These are phyloP conservation scores for Metridium senile DNA, from an alignment of 92 coral and sea anemone species.

Conservation along the genomic window DNA sequence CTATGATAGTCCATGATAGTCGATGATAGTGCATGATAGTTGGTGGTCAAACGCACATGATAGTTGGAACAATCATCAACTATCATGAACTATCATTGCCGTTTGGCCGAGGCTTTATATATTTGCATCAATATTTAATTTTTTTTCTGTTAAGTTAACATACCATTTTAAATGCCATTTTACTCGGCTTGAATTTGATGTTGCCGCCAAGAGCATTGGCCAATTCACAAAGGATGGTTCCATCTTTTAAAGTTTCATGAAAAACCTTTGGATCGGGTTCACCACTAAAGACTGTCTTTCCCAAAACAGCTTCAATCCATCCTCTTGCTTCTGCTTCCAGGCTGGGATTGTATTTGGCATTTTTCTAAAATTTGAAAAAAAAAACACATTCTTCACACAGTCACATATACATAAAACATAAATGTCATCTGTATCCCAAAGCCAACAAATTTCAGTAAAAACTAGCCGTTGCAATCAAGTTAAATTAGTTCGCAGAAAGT, in stretches of 20 bases:
- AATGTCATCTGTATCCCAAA: no score
- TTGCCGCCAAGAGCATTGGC: constrained; percentile 72
- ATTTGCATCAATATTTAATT: background rate
- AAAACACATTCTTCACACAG: background rate
- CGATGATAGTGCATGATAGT: no score
- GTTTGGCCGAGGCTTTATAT: no score
- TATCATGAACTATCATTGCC: no score
- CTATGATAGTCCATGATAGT: no score
- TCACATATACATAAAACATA: no score
- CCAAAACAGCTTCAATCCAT: constrained; percentile 93
- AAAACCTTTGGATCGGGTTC: constrained; percentile 45
- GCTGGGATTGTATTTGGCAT: constrained; percentile 59
- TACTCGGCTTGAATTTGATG: constrained; percentile 54
- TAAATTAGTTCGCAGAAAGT: no score
- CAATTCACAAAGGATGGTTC: constrained; percentile 62
- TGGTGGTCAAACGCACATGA: no score
- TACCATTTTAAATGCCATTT: constrained; percentile 95
- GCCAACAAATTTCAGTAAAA: no score
- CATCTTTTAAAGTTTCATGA: constrained; percentile 69
- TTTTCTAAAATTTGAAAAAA: constrained; percentile 1
- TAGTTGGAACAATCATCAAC: no score
- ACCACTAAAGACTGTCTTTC: constrained; percentile 60
- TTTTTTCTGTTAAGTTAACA: background rate
- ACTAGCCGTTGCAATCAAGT: no score
- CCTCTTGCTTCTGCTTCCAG: constrained; percentile 63